Conservation (phyloP, 37 sponge, comb jelly and placozoan genomes). For the Oopsacas minuta region DNA sequence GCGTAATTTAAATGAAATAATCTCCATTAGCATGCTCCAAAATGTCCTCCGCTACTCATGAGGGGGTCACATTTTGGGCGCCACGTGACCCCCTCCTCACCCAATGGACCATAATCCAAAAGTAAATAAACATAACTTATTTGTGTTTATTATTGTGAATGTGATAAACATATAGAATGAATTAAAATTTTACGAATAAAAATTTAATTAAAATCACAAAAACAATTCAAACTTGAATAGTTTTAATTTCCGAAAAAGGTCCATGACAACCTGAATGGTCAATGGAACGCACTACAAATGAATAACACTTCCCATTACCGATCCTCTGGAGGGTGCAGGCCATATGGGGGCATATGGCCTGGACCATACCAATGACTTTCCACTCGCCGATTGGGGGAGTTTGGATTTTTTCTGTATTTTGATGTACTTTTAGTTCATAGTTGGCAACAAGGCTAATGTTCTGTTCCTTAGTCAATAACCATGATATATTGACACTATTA, state of each 20-base stretch:
- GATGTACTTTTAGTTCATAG: not conserved
- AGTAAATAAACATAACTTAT: too few relatives aligned
- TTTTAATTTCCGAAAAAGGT: not conserved
- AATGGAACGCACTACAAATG: conserved; percentile 16
- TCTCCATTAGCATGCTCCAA: too few relatives aligned
- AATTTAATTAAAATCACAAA: not conserved
- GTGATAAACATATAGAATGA: not conserved
- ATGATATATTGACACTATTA: not conserved
- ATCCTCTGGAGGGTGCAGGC: not conserved
- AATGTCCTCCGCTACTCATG: too few relatives aligned
- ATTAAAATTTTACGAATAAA: not conserved
- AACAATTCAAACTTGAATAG: not conserved
- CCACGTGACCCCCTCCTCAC: too few relatives aligned
- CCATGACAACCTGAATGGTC: not conserved
- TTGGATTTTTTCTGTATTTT: not conserved
- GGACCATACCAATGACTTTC: not conserved
- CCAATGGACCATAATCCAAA: too few relatives aligned
- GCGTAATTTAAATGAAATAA: too few relatives aligned
- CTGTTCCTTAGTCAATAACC: not conserved
- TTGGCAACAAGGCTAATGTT: not conserved
- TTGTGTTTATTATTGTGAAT: too few relatives aligned
- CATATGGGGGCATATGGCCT: not conserved
- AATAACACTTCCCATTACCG: not conserved
- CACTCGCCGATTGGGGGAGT: not conserved
- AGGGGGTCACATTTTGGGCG: too few relatives aligned